Evolutionary conservation across 2,888 invertebrate genomes (phyloP).

Genomic region (Dasysyrphus albostriatus): DNA sequence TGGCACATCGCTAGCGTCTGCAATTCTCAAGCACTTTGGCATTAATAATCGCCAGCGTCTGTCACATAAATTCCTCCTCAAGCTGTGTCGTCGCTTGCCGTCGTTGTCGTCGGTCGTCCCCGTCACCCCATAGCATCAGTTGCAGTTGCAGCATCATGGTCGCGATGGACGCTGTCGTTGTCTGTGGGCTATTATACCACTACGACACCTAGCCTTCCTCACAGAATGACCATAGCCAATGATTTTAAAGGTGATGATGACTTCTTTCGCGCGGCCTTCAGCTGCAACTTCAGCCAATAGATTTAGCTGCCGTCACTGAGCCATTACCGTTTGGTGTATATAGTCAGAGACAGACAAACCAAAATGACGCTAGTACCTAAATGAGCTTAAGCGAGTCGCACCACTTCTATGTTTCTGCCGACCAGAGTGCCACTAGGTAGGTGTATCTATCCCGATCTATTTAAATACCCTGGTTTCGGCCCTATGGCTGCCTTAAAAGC

Average conservation of each 20-base stretch:
- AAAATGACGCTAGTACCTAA: conserved; percentile 63
- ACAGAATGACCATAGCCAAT: conserved; percentile 59
- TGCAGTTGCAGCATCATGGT: not conserved
- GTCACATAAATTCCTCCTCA: conserved; percentile 66
- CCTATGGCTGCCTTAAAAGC: conserved; percentile 16
- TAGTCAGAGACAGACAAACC: conserved; percentile 12
- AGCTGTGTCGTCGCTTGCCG: not conserved
- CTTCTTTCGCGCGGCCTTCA: conserved; percentile 71
- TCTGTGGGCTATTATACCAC: not conserved
- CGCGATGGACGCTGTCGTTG: not conserved
- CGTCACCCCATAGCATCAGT: not conserved
- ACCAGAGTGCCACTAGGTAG: not conserved
- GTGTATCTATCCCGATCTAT: not conserved
- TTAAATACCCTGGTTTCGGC: conserved; percentile 3
- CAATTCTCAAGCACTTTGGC: conserved; percentile 60
- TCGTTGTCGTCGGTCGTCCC: not conserved
- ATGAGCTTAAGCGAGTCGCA: conserved; percentile 53
- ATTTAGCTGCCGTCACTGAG: not conserved
- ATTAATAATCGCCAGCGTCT: conserved; percentile 71
- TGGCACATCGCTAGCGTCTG: conserved; percentile 55
- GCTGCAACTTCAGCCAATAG: conserved; percentile 18
- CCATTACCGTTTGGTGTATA: not conserved
- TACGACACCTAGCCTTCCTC: conserved; percentile 10
- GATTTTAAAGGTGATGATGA: conserved; percentile 70
- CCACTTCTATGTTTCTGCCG: conserved; percentile 27